Base-by-base conservation (phyloP, 1,140 invertebrate species). In the Cydia amplana region DNA sequence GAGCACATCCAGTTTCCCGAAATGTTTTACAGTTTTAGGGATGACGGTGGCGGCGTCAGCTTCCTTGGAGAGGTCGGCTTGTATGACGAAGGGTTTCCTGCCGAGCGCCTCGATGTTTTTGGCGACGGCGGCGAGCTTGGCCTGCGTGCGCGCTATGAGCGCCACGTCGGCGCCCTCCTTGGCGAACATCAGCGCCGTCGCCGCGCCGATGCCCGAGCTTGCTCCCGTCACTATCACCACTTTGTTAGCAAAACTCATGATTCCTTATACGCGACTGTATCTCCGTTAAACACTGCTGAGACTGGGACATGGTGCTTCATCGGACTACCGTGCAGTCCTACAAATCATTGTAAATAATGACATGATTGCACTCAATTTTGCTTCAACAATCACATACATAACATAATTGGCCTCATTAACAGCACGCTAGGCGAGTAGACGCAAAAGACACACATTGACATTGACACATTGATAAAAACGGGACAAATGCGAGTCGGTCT, bases 131-230 rank as follows among this genome's bases (percentile, higher is more conserved):
- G 87, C 80, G 0, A 94, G 76, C 55, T 91, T 93, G 0, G 81
- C 91, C 60, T 94, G 85, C 89, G 98, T 97, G 72, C 97, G 94
- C 40, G 97, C 97, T 20, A 95, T 95, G 14, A 98, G 79, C 1
- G 93, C 93, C 2, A 97, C 85, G 0, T 81, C 93, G 1, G 96
- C 97, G 4, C 96, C 96, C 32, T 96, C 90, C 72, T 95, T 94
- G 5, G 96, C 95, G 80, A 98, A 94, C 64, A 95, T 92, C 60
- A 96, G 80, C 0, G 97, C 97, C 16, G 96, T 95, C 1, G 95
- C 95, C 23, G 95, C 95, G 60, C 97, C 97, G 79, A 98, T 98
- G 6, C 97, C 97, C 23, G 96, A 97, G 86, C 96, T 97, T 1
- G 96, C 96, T 65, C 97, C 97, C 2, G 95, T 96, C 73, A 96